These are phyloP conservation scores for Microplitis deprimator DNA, from an alignment of 2,888 invertebrate genomes.

Conservation along the genomic window DNA sequence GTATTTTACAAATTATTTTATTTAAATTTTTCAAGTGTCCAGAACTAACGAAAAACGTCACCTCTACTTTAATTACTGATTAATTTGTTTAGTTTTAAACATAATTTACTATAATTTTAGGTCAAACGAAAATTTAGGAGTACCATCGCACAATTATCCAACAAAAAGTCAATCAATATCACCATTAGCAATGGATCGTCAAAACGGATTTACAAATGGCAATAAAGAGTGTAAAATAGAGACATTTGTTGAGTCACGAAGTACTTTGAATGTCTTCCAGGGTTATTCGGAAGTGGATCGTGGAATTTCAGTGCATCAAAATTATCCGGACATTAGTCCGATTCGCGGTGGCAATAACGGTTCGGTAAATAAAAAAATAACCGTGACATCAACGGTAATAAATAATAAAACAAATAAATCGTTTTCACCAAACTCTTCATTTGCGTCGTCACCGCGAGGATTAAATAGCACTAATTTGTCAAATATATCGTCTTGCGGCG, in stretches of 20 bases:
- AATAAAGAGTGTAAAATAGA: constrained; percentile 64
- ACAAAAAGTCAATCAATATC: constrained; percentile 68
- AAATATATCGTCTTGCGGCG: constrained; percentile 56
- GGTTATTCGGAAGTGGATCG: constrained; percentile 67
- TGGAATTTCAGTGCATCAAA: constrained; percentile 55
- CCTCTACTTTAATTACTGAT: neutral
- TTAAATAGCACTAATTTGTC: constrained; percentile 43
- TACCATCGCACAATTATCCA: constrained; percentile 58
- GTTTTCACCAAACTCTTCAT: constrained; percentile 56
- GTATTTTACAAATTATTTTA: no score
- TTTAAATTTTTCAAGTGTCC: no score
- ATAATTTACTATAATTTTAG: constrained; percentile 48
- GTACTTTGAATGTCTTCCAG: constrained; percentile 56
- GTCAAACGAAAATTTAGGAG: constrained; percentile 65
- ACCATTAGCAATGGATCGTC: constrained; percentile 69
- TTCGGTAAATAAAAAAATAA: constrained; percentile 49
- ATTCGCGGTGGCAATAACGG: constrained; percentile 51
- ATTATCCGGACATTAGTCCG: constrained; percentile 62
- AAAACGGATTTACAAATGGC: constrained; percentile 67
- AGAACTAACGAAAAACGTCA: neutral
- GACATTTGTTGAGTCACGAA: constrained; percentile 58
- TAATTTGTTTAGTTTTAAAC: neutral
- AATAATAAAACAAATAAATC: constrained; percentile 63
- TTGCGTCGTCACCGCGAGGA: constrained; percentile 58
- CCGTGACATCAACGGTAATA: constrained; percentile 55